A percentile compares a stretch with the other conserved stretches of the same genome.
phyloP scores from a whole-genome alignment of 2,888 invertebrate genomes.

The Macrostomum cliftonense region DNA sequence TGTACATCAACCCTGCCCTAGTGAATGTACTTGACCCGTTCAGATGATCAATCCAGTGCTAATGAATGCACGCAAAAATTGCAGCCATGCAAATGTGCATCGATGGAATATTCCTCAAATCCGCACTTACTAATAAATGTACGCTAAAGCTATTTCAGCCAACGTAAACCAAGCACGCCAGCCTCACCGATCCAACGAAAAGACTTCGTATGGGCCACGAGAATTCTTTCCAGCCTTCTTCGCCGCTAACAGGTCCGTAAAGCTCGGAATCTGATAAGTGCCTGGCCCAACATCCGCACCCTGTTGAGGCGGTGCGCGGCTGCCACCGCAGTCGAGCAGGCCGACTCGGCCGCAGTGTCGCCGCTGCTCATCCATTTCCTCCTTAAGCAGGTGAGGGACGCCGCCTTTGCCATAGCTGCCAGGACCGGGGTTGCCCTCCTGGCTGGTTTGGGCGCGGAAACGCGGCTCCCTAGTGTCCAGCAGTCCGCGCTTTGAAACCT shows the following conservation, averaged over 20 bases:
- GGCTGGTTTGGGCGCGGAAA: conserved; percentile 18
- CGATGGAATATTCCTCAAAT: too few species aligned
- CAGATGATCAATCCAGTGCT: too few species aligned
- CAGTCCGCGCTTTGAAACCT: conserved; percentile 18
- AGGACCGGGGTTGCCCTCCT: conserved; percentile 26
- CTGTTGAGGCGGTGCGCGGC: conserved; percentile 20
- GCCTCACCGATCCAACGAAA: conserved; percentile 22
- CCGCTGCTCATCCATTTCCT: conserved; percentile 24
- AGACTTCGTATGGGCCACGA: conserved; percentile 32
- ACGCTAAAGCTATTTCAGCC: too few species aligned
- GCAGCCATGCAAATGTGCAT: too few species aligned
- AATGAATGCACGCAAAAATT: too few species aligned
- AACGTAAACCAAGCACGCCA: too few species aligned
- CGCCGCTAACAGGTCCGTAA: conserved; percentile 22
- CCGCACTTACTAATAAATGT: too few species aligned
- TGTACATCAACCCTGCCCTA: too few species aligned
- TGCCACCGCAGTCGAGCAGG: conserved; percentile 21
- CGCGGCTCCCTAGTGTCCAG: conserved; percentile 23
- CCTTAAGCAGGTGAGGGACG: conserved; percentile 25
- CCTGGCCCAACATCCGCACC: conserved; percentile 31
- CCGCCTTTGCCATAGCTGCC: conserved; percentile 35
- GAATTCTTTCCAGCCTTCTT: conserved; percentile 22
- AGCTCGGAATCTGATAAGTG: conserved; percentile 27
- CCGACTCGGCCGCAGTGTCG: conserved; percentile 26
- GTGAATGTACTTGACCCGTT: too few species aligned